phyloP scores from a whole-genome alignment of 2,797 vertebrate genomes.

The Oreonectes daqikongensis region DNA sequence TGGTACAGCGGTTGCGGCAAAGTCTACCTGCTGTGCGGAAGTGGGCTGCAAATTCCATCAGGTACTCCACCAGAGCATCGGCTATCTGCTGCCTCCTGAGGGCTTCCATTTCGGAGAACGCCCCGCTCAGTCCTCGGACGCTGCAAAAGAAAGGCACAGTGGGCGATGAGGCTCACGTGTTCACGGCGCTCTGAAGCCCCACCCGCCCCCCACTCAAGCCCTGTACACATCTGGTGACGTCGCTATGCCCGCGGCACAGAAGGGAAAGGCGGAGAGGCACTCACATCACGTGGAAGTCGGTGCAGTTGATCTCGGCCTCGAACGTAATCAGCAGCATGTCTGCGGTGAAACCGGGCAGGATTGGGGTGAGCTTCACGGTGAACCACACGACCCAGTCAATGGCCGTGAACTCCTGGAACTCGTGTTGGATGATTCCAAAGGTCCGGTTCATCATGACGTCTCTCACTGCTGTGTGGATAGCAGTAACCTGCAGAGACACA shows the following conservation, averaged over 20 bases:
- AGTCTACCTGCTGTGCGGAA: background rate
- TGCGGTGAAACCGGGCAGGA: slow-evolving; percentile 62
- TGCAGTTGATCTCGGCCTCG: slow-evolving; percentile 55
- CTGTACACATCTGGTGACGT: too few species aligned
- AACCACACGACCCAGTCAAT: slow-evolving; percentile 58
- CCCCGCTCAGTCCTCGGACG: slow-evolving; percentile 50
- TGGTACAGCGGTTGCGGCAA: background rate
- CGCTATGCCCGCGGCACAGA: too few species aligned
- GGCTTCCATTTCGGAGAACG: slow-evolving; percentile 6
- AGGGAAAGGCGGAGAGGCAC: slow-evolving; percentile 28
- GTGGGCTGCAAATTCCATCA: slow-evolving; percentile 11
- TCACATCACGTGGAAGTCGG: slow-evolving; percentile 63
- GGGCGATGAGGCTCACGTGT: background rate
- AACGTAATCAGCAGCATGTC: slow-evolving; percentile 58
- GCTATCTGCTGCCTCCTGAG: slow-evolving; percentile 1
- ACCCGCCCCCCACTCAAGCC: too few species aligned
- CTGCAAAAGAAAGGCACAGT: slow-evolving; percentile 24
- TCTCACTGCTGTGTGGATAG: slow-evolving; percentile 33
- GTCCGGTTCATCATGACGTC: slow-evolving; percentile 63
- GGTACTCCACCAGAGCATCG: slow-evolving; percentile 45
- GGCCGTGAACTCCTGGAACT: slow-evolving; percentile 48
- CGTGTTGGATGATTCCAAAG: slow-evolving; percentile 49
- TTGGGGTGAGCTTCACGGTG: slow-evolving; percentile 46
- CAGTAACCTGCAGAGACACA: background rate
- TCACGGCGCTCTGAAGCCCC: background rate